These are phyloP conservation scores for Neelides sp. DNA, from an alignment of 1,140 invertebrate species.

Conservation along the genomic window DNA sequence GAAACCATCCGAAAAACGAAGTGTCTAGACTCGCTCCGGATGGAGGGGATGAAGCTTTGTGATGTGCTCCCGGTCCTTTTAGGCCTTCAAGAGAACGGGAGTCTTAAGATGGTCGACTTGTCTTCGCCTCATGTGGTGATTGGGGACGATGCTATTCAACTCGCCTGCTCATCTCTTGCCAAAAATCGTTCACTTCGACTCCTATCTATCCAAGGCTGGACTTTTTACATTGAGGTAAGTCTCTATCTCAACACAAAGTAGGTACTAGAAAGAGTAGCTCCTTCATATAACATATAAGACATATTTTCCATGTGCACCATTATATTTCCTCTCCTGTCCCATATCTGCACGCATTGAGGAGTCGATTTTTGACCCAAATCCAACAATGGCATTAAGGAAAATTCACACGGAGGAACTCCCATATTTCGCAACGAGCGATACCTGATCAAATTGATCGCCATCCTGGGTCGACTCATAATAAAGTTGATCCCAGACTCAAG, in stretches of 20 bases:
- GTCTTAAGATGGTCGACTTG: conserved; percentile 43
- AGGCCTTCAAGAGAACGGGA: conserved; percentile 41
- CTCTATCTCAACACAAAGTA: background rate
- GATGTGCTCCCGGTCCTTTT: conserved; percentile 42
- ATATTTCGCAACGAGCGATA: no score
- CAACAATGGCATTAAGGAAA: no score
- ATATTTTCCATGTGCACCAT: conserved; percentile 6
- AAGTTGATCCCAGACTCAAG: no score
- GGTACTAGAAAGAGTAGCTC: background rate
- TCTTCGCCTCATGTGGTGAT: conserved; percentile 42
- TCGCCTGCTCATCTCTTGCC: conserved; percentile 41
- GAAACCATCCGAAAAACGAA: conserved; percentile 42
- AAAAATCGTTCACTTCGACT: conserved; percentile 41
- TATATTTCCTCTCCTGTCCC: no score
- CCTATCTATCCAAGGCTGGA: conserved; percentile 45
- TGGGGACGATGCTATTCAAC: conserved; percentile 42
- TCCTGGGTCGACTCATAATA: no score
- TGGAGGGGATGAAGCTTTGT: conserved; percentile 40
- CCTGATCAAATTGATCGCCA: no score
- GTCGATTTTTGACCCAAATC: no score
- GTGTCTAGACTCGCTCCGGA: conserved; percentile 41
- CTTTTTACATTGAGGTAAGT: conserved; percentile 44
- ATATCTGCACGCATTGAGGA: no score
- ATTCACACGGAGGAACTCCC: no score
- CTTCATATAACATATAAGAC: background rate